Conservation (phyloP, 2,797 vertebrate species). For the Mareca penelope region DNA sequence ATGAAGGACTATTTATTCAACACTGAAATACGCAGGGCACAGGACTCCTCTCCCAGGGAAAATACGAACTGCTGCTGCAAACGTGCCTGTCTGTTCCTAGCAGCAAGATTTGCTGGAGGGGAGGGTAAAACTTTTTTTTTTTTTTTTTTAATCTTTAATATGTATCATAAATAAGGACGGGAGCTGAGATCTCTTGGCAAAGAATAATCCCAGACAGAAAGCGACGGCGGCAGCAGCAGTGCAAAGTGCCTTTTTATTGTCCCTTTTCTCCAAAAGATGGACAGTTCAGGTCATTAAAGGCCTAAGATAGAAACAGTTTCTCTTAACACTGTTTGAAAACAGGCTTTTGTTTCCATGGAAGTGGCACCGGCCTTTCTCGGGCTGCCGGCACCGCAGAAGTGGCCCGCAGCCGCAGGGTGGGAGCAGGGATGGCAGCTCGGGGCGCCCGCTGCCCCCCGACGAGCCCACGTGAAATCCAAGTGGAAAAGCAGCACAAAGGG, state of each 20-base stretch:
- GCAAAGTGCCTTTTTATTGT: background rate
- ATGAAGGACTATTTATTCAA: constrained; percentile 86
- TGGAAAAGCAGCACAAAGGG: constrained; percentile 82
- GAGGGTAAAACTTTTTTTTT: constrained; percentile 49
- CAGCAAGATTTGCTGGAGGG: background rate
- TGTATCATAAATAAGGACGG: constrained; percentile 31
- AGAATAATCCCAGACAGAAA: background rate
- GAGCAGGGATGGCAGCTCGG: background rate
- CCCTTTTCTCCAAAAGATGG: constrained; percentile 33
- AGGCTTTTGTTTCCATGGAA: constrained; percentile 78
- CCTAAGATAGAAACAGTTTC: constrained; percentile 74
- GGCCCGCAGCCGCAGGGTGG: background rate
- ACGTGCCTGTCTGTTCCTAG: constrained; percentile 48
- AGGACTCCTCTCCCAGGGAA: constrained; percentile 67
- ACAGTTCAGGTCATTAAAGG: constrained; percentile 75
- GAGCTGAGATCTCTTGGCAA: background rate
- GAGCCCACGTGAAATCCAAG: constrained; percentile 84
- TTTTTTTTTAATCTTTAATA: background rate
- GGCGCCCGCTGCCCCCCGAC: constrained; percentile 59
- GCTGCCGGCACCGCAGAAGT: constrained; percentile 66
- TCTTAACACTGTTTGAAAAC: constrained; percentile 79
- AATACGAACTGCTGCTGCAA: constrained; percentile 52
- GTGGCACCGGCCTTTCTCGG: constrained; percentile 69
- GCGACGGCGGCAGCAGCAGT: rapidly evolving
- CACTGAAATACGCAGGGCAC: constrained; percentile 78